Evolutionary conservation across 2,888 invertebrate species (phyloP), one percentile per base, ranked within the genome.

Genomic region (Brenthis daphne): DNA sequence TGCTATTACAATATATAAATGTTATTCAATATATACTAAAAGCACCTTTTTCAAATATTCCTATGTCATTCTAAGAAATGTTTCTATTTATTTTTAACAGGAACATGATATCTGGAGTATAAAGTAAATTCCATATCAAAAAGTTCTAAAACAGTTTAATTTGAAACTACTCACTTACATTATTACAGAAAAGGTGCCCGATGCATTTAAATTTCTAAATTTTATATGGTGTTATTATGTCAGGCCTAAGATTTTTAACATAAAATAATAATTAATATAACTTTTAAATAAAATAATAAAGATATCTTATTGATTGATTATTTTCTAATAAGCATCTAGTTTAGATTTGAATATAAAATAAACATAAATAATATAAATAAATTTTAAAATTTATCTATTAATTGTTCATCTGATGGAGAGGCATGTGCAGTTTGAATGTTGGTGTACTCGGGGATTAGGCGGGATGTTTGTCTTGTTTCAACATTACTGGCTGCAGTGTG

Each of bases 401-500:
- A 13, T 24, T 57, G 54, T 51, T 33, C 24, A 48, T 63, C 47
- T 20, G 48, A 51, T 70, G 57, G 55, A 58, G 24, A 51, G 43
- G 43, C 58, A 68, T 69, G 77, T 78, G 79, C 79, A 79, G 77
- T 79, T 79, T 79, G 78, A 79, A 79, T 79, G 75, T 77, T 69
- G 73, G 65, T 69, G 66, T 72, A 72, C 48, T 69, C 70, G 54
- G 58, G 57, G 56, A 66, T 79, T 85, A 89, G 67, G 80, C 82
- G n/a, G 81, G 70, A 69, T 83, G 80, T 67, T 86, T 84, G 64
- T 82, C 82, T 66, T 75, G 80, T 67, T 81, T 79, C 61, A 76
- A 79, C 68, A 76, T 68, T 33, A 72, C 65, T n/a, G 71, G 63
- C 63, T 79, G 82, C 43, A 94, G 93, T 64, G 93, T 93, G 77